phyloP scores from a whole-genome alignment of 2,113 vertebrate genomes.

The Cettia cetti region DNA sequence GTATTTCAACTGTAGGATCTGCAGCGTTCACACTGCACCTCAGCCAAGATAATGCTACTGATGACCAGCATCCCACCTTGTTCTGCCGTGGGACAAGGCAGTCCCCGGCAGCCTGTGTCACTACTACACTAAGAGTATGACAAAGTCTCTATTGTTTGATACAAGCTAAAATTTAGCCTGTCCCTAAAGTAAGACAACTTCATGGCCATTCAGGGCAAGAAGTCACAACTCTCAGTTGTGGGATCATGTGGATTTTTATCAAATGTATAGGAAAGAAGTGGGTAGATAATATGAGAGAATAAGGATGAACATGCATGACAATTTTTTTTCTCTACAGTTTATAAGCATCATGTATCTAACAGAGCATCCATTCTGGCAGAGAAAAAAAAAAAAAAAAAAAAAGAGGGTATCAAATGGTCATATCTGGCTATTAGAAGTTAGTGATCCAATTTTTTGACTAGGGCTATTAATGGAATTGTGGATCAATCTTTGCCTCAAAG shows the following conservation, averaged over 20 bases:
- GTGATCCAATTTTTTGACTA: background rate
- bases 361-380: background rate
- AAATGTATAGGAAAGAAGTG: background rate
- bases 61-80: background rate
- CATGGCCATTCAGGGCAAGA: background rate
- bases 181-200: background rate
- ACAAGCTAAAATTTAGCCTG: background rate
- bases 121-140: background rate
- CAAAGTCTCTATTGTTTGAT: accelerated
- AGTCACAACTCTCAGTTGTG: background rate
- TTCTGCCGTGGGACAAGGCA: background rate
- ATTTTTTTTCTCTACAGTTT: background rate
- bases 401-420: background rate
- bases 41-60: background rate
- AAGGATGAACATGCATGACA: background rate
- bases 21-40: background rate
- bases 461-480: background rate
- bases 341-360: background rate
- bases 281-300: background rate
- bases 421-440: background rate
- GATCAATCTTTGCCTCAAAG: background rate
- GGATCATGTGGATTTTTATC: background rate
- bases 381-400: background rate
- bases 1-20: background rate
- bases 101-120: background rate